Percentiles rank a stretch among this genome's conserved stretches.
Evolutionary conservation across 2,888 invertebrate species (phyloP).

Genomic region (Philaethria dido): DNA sequence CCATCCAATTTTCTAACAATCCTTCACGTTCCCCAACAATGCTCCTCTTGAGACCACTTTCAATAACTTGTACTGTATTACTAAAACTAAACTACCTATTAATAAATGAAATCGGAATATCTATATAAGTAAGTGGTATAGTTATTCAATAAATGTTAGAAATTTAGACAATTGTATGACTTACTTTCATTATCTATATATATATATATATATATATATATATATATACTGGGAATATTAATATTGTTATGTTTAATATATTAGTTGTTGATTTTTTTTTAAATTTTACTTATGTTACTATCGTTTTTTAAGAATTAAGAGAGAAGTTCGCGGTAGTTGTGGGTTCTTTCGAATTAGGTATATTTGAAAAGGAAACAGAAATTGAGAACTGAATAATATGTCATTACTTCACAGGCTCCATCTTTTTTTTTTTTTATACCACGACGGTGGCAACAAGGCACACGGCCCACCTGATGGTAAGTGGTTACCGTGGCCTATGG

Average conservation of each 20-base stretch:
- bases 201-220: background rate
- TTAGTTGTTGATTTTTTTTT: no score
- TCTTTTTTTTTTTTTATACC: no score
- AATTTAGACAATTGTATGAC: background rate
- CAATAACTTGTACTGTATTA: slow-evolving; percentile 31
- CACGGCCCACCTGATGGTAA: no score
- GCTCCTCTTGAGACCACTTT: slow-evolving; percentile 39
- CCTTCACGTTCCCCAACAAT: slow-evolving; percentile 32
- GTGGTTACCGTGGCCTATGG: no score
- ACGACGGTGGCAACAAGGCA: no score
- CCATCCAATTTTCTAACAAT: slow-evolving; percentile 27
- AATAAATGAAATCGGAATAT: slow-evolving; percentile 6
- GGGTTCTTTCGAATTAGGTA: no score
- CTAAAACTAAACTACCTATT: slow-evolving; percentile 22
- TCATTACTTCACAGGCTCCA: no score
- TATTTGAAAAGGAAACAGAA: no score
- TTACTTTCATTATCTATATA: background rate
- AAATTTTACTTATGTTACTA: no score
- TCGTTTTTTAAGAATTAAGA: no score
- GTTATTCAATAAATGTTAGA: background rate
- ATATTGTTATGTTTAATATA: background rate
- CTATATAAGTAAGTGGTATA: slow-evolving; percentile 3
- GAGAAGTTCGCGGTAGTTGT: no score
- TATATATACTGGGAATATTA: background rate
- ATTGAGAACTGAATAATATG: no score